Percentiles rank a stretch among this genome's conserved stretches.
These are phyloP conservation scores for Dioctria linearis DNA, from an alignment of 2,888 invertebrate species.

Conservation along the genomic window DNA sequence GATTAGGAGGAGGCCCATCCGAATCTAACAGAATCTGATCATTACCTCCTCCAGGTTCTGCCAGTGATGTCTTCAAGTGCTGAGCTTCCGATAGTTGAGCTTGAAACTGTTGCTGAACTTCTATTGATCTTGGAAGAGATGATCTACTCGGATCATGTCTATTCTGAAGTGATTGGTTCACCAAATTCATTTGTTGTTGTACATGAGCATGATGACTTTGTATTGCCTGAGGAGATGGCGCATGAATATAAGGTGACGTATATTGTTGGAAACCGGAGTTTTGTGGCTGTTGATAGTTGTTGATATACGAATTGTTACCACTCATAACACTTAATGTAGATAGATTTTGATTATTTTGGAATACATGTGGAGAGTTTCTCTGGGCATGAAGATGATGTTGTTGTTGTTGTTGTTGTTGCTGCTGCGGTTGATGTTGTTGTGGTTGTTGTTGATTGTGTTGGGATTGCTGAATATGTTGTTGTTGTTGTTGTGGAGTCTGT, in stretches of 20 bases:
- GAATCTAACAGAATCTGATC: background rate
- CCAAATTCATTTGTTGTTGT: conserved; percentile 45
- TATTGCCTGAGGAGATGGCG: conserved; percentile 52
- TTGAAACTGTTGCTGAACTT: conserved; percentile 56
- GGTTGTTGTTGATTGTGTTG: background rate
- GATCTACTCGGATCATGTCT: conserved; percentile 60
- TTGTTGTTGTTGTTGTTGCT: conserved; percentile 49
- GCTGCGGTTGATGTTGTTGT: conserved; percentile 39
- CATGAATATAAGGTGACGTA: conserved; percentile 56
- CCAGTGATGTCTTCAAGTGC: background rate
- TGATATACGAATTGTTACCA: conserved; percentile 23
- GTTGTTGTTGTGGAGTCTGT: conserved; percentile 32
- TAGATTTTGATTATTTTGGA: conserved; percentile 54
- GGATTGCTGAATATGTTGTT: conserved; percentile 15
- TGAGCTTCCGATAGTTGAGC: conserved; percentile 7
- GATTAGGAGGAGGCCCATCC: conserved; percentile 20
- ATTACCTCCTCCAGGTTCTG: background rate
- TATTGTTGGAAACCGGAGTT: conserved; percentile 47
- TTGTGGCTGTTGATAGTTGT: conserved; percentile 39
- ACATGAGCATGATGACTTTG: conserved; percentile 54
- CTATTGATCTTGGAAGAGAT: conserved; percentile 51
- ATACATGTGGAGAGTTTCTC: conserved; percentile 58
- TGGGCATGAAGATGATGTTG: conserved; percentile 48
- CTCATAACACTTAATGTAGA: conserved; percentile 15
- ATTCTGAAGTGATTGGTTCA: conserved; percentile 65